Evolutionary conservation across 1,140 invertebrate genomes (phyloP).

Genomic region (Papilio polytes): DNA sequence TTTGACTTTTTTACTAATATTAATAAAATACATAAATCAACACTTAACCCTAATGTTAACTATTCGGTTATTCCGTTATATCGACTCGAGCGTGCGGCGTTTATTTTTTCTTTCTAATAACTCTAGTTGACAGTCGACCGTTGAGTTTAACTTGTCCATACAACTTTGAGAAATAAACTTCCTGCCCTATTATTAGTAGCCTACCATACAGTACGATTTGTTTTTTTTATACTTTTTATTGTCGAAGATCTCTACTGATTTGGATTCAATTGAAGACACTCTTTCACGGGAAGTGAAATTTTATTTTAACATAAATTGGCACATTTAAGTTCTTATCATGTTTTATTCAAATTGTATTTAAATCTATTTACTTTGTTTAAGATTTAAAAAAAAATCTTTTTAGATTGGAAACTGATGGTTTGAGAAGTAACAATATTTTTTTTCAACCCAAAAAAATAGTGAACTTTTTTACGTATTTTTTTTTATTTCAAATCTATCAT

Average conservation of each 20-base stretch:
- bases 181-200: not conserved
- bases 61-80: constrained; percentile 12
- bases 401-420: no score
- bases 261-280: not conserved
- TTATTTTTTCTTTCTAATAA: constrained; percentile 24
- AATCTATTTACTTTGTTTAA: no score
- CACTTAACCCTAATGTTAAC: constrained; percentile 29
- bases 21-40: constrained; percentile 15
- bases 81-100: not conserved
- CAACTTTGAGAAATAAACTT: constrained; percentile 16
- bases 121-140: constrained; percentile 9
- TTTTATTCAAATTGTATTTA: no score
- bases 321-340: not conserved
- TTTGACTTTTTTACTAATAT: no score
- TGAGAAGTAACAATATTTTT: no score
- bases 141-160: not conserved
- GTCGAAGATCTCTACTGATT: no score
- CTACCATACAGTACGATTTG: not conserved
- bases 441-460: no score
- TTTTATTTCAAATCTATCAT: not conserved
- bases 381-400: no score
- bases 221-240: no score
- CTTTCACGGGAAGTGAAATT: not conserved
- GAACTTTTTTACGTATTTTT: no score
- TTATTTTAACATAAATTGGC: not conserved